Evolutionary conservation across 2,797 vertebrate genomes (phyloP).

Genomic region (Malacoraja senta): DNA sequence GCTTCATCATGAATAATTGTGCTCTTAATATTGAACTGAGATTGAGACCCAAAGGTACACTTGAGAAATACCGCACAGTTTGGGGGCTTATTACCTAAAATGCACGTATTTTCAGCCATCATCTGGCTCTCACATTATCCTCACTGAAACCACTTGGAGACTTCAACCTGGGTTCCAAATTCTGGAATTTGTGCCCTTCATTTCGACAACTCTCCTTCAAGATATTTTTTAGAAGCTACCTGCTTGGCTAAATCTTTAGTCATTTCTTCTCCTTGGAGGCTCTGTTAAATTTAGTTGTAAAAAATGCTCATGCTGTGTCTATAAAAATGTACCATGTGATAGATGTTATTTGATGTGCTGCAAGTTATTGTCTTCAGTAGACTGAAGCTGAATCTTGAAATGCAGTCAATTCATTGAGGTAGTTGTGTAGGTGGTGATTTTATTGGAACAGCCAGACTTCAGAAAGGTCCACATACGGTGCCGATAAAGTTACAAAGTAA

Average conservation of each 20-base stretch:
- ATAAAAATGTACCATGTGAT: not conserved
- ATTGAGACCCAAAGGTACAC: no score
- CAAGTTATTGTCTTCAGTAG: not conserved
- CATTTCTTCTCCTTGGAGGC: not conserved
- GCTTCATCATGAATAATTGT: no score
- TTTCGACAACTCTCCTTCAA: not conserved
- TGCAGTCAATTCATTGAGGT: not conserved
- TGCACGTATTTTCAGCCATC: not conserved
- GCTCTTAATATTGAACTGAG: no score
- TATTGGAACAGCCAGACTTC: no score
- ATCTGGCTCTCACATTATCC: no score
- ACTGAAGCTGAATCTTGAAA: not conserved
- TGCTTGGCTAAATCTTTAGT: not conserved
- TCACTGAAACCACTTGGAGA: not conserved
- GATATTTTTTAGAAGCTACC: not conserved
- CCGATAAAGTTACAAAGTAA: no score
- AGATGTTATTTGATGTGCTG: not conserved
- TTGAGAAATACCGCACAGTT: no score
- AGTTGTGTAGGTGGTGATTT: no score
- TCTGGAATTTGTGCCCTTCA: not conserved
- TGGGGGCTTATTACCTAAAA: no score
- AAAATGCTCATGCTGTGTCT: not conserved
- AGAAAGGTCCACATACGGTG: no score
- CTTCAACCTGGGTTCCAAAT: not conserved
- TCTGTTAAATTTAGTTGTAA: not conserved